These are phyloP conservation scores for Poicephalus gulielmi DNA, from an alignment of 2,113 vertebrate species.

Conservation along the genomic window DNA sequence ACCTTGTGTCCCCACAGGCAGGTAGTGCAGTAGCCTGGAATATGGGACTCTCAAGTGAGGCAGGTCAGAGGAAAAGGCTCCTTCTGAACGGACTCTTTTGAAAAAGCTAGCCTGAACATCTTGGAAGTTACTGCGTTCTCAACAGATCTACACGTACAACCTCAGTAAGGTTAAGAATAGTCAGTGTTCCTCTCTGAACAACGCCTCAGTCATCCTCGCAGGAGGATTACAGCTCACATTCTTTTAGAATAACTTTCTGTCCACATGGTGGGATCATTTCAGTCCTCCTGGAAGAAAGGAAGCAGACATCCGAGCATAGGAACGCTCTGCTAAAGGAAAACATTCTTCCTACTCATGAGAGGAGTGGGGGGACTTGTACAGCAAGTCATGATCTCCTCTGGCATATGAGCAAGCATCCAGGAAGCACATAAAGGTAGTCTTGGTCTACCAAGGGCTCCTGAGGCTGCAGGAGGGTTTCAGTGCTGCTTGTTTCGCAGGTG, in stretches of 20 bases:
- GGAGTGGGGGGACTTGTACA: slow-evolving; percentile 4
- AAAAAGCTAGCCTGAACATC: neutral
- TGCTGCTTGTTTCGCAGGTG: neutral
- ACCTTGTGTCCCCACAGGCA: accelerated
- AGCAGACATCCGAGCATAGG: neutral
- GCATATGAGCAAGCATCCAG: neutral
- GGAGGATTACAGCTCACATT: slow-evolving; percentile 20
- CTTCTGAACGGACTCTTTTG: neutral
- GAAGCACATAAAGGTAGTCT: accelerated
- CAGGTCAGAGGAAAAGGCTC: neutral
- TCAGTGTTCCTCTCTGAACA: neutral
- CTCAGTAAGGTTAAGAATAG: slow-evolving; percentile 57
- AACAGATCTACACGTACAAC: neutral
- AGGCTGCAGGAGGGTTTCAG: slow-evolving; percentile 24
- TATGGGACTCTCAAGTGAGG: neutral
- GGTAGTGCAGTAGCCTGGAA: neutral
- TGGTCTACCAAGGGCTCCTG: slow-evolving; percentile 76
- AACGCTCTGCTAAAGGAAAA: slow-evolving; percentile 7
- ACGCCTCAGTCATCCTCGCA: slow-evolving; percentile 5
- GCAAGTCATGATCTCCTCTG: slow-evolving; percentile 40
- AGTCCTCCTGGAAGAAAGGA: slow-evolving; percentile 29
- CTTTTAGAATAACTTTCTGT: slow-evolving; percentile 51
- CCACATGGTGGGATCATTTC: neutral
- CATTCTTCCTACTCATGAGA: slow-evolving; percentile 24
- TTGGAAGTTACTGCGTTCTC: slow-evolving; percentile 44